Conservation (phyloP, 2,113 vertebrate species). For the Ondatra zibethicus region DNA sequence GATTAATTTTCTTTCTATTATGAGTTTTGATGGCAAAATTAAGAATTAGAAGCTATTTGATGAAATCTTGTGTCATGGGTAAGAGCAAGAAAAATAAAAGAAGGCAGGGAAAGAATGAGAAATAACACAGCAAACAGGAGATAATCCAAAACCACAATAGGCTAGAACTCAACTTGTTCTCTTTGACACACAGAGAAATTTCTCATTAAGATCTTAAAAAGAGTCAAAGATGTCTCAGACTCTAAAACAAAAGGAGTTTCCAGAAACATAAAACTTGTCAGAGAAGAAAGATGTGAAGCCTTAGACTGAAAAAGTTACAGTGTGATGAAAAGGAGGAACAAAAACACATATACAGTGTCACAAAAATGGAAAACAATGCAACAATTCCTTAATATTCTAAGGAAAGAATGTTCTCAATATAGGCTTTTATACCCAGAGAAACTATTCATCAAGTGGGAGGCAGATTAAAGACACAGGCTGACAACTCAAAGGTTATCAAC, state of each 20-base stretch:
- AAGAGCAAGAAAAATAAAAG: constrained; percentile 2
- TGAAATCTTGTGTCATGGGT: neutral
- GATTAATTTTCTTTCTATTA: neutral
- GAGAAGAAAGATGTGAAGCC: constrained; percentile 36
- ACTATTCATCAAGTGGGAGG: constrained; percentile 2
- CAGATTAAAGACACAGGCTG: neutral
- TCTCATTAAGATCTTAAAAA: neutral
- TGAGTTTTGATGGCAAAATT: constrained; percentile 39
- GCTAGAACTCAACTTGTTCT: neutral
- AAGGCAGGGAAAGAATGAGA: neutral
- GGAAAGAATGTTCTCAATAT: neutral
- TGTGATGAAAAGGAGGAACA: neutral
- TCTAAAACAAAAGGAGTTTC: neutral
- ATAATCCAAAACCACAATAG: neutral
- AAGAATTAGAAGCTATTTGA: constrained; percentile 25
- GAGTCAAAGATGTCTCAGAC: neutral
- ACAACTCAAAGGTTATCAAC: neutral
- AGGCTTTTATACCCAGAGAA: neutral
- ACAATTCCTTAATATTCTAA: neutral
- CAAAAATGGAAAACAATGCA: neutral
- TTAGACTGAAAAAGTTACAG: neutral
- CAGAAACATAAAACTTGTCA: constrained; percentile 8
- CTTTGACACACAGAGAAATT: neutral
- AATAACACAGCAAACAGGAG: neutral
- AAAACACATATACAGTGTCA: neutral